A percentile compares a stretch with the other conserved stretches of the same genome.
Evolutionary conservation across 1,140 invertebrate species (phyloP).

Genomic region (Pseudomyrmex cubaensis): DNA sequence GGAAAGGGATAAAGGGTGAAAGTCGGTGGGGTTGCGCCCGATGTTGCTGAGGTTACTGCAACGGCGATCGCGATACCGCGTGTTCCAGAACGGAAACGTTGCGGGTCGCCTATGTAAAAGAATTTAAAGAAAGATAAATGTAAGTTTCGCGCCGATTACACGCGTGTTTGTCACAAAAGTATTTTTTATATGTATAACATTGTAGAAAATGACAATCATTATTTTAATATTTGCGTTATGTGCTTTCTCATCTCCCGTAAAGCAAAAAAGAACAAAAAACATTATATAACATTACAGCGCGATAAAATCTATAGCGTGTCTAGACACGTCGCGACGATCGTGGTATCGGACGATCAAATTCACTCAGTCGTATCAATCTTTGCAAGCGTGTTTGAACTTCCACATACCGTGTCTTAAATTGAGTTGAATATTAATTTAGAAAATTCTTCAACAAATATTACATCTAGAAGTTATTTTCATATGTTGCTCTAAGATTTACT

Average conservation of each 20-base stretch:
- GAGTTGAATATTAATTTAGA: too few species aligned
- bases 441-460: too few species aligned
- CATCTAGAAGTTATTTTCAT: too few species aligned
- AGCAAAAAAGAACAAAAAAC: too few species aligned
- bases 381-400: too few species aligned
- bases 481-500: too few species aligned
- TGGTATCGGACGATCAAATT: not conserved
- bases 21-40: conserved; percentile 25
- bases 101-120: not conserved
- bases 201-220: too few species aligned
- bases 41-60: conserved; percentile 42
- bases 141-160: not conserved
- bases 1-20: conserved; percentile 51
- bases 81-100: conserved; percentile 1
- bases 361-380: not conserved
- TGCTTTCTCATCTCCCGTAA: too few species aligned
- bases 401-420: too few species aligned
- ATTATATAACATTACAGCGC: too few species aligned
- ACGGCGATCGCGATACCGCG: conserved; percentile 33
- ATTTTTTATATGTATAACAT: not conserved
- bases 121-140: conserved; percentile 16
- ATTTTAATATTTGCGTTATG: not conserved
- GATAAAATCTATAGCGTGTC: conserved; percentile 3
- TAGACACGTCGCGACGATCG: not conserved
- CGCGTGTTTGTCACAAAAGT: not conserved